These are phyloP conservation scores for Xyliphius kryptos DNA, from an alignment of 2,113 vertebrate genomes.

Conservation along the genomic window DNA sequence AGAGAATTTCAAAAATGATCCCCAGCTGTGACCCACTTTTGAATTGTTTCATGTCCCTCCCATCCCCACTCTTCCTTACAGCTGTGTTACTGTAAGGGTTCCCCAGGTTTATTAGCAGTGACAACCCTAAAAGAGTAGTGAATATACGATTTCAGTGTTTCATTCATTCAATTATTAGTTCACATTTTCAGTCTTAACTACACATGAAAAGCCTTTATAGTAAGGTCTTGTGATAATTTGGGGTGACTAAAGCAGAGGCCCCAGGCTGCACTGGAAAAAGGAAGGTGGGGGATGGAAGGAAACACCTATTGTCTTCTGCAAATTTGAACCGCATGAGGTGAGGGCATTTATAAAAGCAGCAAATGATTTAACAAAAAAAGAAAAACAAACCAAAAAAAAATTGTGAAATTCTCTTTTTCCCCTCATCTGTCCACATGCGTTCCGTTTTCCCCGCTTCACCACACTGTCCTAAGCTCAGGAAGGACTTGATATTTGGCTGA, in stretches of 20 bases:
- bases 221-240: too few species aligned
- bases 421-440: not conserved
- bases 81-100: not conserved
- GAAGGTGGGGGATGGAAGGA: not conserved
- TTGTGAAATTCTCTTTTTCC: too few species aligned
- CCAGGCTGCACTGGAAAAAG: constrained; percentile 3
- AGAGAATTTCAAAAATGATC: constrained; percentile 5
- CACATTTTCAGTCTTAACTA: constrained; percentile 21
- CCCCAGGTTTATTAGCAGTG: not conserved
- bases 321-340: not conserved
- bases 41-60: constrained; percentile 7
- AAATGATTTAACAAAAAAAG: not conserved
- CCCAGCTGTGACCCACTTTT: constrained; percentile 18
- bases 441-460: constrained; percentile 13
- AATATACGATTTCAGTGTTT: constrained; percentile 32
- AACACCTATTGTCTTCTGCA: not conserved
- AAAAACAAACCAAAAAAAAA: too few species aligned
- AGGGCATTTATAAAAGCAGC: not conserved
- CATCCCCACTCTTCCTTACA: constrained; percentile 2
- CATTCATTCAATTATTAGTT: constrained; percentile 37
- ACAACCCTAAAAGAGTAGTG: too few species aligned
- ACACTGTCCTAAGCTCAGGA: constrained; percentile 37
- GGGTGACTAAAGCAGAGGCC: constrained; percentile 55
- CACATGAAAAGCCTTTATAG: too few species aligned
- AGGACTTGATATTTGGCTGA: constrained; percentile 41